Percentiles rank a stretch among this genome's conserved stretches.
Evolutionary conservation across 2,888 invertebrate genomes (phyloP).

Genomic region (Gordius sp.): DNA sequence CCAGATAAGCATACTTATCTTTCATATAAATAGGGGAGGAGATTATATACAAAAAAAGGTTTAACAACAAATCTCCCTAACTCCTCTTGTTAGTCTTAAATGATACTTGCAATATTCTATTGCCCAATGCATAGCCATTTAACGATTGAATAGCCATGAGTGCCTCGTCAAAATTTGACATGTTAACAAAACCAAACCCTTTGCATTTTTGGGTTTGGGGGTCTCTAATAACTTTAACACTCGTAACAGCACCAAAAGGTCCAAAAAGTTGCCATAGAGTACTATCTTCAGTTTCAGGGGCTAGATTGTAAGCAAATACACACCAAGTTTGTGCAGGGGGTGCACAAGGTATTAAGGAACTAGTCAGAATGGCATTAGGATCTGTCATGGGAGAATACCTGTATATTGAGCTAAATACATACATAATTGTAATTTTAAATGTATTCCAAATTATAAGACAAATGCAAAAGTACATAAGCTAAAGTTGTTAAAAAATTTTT

Average conservation of each 20-base stretch:
- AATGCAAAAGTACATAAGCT: too few species aligned
- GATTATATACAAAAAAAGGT: too few species aligned
- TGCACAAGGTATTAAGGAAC: neutral
- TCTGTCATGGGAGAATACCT: conserved; percentile 45
- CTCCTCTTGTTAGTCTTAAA: conserved; percentile 46
- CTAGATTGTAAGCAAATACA: conserved; percentile 70
- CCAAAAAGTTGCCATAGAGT: conserved; percentile 78
- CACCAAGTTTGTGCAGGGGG: conserved; percentile 31
- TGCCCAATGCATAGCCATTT: conserved; percentile 78
- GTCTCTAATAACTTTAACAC: conserved; percentile 75
- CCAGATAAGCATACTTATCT: too few species aligned
- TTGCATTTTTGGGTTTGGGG: conserved; percentile 84
- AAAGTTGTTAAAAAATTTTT: too few species aligned
- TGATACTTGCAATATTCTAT: conserved; percentile 80
- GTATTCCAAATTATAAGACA: too few species aligned
- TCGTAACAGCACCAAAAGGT: conserved; percentile 83
- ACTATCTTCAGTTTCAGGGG: conserved; percentile 67
- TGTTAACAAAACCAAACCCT: conserved; percentile 89
- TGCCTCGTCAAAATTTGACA: conserved; percentile 92
- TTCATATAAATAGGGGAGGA: too few species aligned
- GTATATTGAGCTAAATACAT: conserved; percentile 24
- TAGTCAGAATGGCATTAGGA: conserved; percentile 28
- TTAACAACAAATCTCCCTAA: too few species aligned
- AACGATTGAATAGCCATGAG: conserved; percentile 78
- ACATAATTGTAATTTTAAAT: too few species aligned